A percentile compares a stretch with the other conserved stretches of the same genome.
Evolutionary conservation across 2,888 invertebrate genomes (phyloP).

Genomic region (Latrodectus hesperus): DNA sequence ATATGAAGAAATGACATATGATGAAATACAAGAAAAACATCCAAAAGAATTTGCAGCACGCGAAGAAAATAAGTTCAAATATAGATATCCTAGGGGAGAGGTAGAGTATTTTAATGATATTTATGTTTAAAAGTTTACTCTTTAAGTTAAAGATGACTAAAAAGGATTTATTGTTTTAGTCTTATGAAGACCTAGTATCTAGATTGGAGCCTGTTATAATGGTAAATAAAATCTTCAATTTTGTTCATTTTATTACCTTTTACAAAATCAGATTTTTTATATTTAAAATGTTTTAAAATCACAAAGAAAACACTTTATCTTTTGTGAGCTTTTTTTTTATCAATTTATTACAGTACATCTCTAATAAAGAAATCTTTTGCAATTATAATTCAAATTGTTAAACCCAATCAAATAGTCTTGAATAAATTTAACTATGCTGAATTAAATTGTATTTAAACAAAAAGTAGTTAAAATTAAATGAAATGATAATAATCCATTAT

Average conservation of each 20-base stretch:
- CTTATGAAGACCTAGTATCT: constrained; percentile 93
- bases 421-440: neutral
- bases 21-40: constrained; percentile 91
- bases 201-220: constrained; percentile 93
- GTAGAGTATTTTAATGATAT: constrained; percentile 71
- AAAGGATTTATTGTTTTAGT: constrained; percentile 76
- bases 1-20: constrained; percentile 95
- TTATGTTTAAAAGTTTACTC: neutral
- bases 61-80: constrained; percentile 91
- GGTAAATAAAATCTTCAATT: constrained; percentile 72
- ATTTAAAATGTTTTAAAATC: neutral
- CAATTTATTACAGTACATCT: neutral
- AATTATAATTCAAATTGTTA: neutral
- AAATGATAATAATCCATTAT: too few relatives aligned
- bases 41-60: constrained; percentile 94
- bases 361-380: too few relatives aligned
- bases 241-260: neutral
- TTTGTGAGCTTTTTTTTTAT: neutral
- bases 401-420: neutral
- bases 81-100: constrained; percentile 78
- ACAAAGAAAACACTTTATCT: neutral
- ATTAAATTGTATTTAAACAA: too few relatives aligned
- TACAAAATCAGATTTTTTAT: neutral
- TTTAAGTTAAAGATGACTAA: neutral
- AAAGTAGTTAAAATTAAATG: too few relatives aligned